Evolutionary conservation across 2,888 invertebrate species (phyloP).

Genomic region (Agrotis puta): DNA sequence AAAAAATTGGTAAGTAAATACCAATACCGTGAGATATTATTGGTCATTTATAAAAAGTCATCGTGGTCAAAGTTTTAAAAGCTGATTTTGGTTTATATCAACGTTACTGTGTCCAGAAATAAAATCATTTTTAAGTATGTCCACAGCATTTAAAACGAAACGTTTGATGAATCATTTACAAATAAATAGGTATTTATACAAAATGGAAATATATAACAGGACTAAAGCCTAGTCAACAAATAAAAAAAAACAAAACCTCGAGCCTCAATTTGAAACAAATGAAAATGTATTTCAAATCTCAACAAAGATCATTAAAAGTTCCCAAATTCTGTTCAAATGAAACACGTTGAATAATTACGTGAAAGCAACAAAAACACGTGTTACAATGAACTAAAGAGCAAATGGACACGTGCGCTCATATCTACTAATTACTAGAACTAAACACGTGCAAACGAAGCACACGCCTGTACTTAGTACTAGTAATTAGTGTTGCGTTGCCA

Average conservation of each 20-base stretch:
- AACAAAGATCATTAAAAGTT: neutral
- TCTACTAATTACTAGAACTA: slow-evolving; percentile 28
- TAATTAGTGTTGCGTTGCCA: slow-evolving; percentile 30
- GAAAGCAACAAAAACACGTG: slow-evolving; percentile 45
- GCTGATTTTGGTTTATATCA: neutral
- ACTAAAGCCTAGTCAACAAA: neutral
- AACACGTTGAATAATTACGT: slow-evolving; percentile 45
- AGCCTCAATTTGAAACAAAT: neutral
- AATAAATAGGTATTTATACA: too few species aligned
- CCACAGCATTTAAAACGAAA: neutral
- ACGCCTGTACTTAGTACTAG: slow-evolving; percentile 29
- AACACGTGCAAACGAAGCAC: slow-evolving; percentile 30
- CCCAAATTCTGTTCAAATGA: neutral
- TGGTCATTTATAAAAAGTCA: neutral
- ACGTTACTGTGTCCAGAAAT: neutral
- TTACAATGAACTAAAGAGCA: slow-evolving; percentile 19
- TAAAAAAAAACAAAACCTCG: neutral
- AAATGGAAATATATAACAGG: too few species aligned
- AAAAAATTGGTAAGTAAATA: too few species aligned
- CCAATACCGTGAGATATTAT: too few species aligned
- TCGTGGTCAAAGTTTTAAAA: neutral
- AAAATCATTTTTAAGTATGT: neutral
- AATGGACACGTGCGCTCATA: slow-evolving; percentile 19
- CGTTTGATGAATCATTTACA: neutral
- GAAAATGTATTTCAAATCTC: neutral